phyloP scores from a whole-genome alignment of 2,113 vertebrate species.

The Himantopus leucocephalus region DNA sequence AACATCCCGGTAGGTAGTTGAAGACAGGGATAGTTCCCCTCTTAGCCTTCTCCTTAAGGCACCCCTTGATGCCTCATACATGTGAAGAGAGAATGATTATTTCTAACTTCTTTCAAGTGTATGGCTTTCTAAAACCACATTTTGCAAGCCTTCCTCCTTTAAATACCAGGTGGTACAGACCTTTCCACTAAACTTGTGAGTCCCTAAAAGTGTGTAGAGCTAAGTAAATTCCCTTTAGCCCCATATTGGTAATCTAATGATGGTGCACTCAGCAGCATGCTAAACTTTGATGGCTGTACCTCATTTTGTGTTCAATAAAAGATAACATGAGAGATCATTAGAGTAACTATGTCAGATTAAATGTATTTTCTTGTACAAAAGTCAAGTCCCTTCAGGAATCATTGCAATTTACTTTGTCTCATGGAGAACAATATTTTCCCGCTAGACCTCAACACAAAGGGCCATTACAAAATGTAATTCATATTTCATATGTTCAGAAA shows the following conservation, averaged over 20 bases:
- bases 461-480: conserved; percentile 89
- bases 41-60: not conserved
- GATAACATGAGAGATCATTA: conserved; percentile 79
- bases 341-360: conserved; percentile 80
- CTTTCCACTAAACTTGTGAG: not conserved
- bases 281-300: conserved; percentile 57
- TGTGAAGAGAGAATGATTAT: not conserved
- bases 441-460: conserved; percentile 78
- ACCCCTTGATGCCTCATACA: not conserved
- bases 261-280: conserved; percentile 32
- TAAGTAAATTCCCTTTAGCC: conserved; percentile 26
- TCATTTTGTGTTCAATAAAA: conserved; percentile 79
- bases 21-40: not conserved
- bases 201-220: conserved; percentile 3
- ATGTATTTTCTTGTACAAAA: conserved; percentile 79
- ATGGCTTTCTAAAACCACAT: not conserved
- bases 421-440: conserved; percentile 79
- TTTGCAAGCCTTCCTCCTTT: not conserved
- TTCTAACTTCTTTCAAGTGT: not conserved
- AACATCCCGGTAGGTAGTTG: rapidly evolving
- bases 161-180: not conserved
- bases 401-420: conserved; percentile 87
- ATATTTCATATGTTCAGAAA: conserved; percentile 92
- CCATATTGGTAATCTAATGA: conserved; percentile 15
- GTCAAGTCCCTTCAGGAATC: conserved; percentile 77